Evolutionary conservation across 2,113 vertebrate genomes (phyloP).

Genomic region (Athene cunicularia): DNA sequence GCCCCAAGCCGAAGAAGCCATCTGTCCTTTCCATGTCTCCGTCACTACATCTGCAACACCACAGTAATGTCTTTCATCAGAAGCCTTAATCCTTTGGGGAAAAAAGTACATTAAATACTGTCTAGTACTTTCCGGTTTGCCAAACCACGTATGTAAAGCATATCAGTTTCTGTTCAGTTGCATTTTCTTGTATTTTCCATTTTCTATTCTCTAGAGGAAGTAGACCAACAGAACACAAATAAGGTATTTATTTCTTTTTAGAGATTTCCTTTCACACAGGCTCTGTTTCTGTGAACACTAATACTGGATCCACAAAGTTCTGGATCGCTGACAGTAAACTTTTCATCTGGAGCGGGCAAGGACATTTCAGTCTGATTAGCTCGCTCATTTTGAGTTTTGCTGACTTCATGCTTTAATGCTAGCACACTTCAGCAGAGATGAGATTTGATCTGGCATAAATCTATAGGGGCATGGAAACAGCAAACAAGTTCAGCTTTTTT

Average conservation of each 20-base stretch:
- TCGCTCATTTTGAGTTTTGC: background rate
- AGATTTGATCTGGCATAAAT: background rate
- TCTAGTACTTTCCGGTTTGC: background rate
- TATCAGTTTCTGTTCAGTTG: background rate
- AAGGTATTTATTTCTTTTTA: background rate
- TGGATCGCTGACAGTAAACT: background rate
- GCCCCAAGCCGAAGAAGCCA: background rate
- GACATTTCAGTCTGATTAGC: background rate
- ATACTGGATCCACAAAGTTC: background rate
- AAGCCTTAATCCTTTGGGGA: background rate
- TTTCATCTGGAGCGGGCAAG: background rate
- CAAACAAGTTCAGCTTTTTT: background rate
- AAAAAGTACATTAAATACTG: background rate
- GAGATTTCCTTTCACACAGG: background rate
- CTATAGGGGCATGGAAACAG: background rate
- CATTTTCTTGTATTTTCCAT: background rate
- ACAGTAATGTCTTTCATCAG: background rate
- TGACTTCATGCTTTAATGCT: background rate
- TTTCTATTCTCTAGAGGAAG: background rate
- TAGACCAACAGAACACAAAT: background rate
- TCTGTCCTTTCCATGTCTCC: background rate
- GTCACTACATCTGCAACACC: background rate
- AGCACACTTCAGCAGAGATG: background rate
- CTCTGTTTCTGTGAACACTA: background rate
- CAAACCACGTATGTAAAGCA: background rate